Conservation (phyloP, 2,888 invertebrate species). For the Masnerella sp. region DNA sequence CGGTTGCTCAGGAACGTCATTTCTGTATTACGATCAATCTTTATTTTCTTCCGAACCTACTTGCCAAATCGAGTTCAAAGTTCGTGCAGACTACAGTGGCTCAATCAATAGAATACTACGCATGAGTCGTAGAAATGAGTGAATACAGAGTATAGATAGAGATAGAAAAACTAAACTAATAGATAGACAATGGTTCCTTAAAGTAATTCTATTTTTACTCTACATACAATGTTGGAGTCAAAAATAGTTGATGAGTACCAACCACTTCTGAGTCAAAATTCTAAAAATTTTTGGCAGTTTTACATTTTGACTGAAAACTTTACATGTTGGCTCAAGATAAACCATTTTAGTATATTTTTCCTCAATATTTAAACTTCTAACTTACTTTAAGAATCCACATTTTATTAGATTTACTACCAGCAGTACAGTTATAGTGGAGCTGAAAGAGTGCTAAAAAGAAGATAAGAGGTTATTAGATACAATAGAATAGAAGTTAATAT, state of each 20-base stretch:
- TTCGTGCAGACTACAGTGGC: conserved; percentile 50
- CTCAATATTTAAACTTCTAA: too few relatives aligned
- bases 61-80: conserved; percentile 33
- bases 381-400: conserved; percentile 43
- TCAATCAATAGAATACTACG: conserved; percentile 48
- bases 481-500: conserved; percentile 50
- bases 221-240: too few relatives aligned
- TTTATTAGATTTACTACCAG: conserved; percentile 39
- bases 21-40: conserved; percentile 81
- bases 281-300: too few relatives aligned
- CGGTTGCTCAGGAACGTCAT: conserved; percentile 89
- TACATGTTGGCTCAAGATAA: too few relatives aligned
- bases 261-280: too few relatives aligned
- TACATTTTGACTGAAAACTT: too few relatives aligned
- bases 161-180: conserved; percentile 19
- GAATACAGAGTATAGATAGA: conserved; percentile 38
- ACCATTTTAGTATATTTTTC: too few relatives aligned
- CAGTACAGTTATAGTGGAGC: conserved; percentile 47
- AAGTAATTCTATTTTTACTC: conserved; percentile 12
- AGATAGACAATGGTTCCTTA: conserved; percentile 29
- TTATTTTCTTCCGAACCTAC: conserved; percentile 32
- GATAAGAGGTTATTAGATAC: conserved; percentile 53
- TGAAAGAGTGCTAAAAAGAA: conserved; percentile 55
- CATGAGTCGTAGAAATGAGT: conserved; percentile 36
- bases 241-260: neutral